phyloP scores from a whole-genome alignment of 2,888 invertebrate species.

The Agrochola lychnidis region DNA sequence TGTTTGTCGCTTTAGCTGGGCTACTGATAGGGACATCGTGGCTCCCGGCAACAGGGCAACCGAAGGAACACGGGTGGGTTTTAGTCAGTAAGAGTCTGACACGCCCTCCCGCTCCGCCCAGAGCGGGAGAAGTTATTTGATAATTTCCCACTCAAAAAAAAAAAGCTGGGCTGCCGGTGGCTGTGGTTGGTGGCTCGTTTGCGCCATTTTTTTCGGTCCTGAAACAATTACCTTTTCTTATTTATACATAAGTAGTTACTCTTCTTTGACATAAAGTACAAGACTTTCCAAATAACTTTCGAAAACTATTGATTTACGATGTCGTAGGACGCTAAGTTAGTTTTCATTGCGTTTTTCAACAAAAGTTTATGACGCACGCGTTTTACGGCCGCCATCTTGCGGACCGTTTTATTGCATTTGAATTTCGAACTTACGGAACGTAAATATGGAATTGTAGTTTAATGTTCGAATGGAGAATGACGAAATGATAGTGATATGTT shows the following conservation, averaged over 20 bases:
- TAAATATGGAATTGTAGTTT: conserved; percentile 48
- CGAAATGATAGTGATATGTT: conserved; percentile 12
- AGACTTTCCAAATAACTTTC: conserved; percentile 47
- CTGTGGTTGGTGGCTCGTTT: too few species aligned
- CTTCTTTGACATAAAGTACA: conserved; percentile 14
- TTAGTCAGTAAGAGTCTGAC: too few species aligned
- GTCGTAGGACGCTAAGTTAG: conserved; percentile 55
- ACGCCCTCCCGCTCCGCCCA: too few species aligned
- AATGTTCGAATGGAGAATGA: conserved; percentile 29
- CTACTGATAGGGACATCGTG: too few species aligned
- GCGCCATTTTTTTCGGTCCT: neutral
- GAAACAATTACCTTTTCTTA: conserved; percentile 16
- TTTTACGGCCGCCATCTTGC: conserved; percentile 58
- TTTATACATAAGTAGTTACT: conserved; percentile 18
- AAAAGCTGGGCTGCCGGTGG: too few species aligned
- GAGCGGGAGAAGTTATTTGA: too few species aligned
- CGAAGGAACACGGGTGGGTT: too few species aligned
- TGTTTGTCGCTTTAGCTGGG: too few species aligned
- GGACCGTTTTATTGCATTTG: conserved; percentile 56
- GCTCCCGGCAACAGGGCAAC: too few species aligned
- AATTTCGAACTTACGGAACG: conserved; percentile 53
- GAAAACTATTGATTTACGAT: conserved; percentile 63
- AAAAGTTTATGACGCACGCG: conserved; percentile 60
- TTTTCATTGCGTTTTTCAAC: conserved; percentile 64
- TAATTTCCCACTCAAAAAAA: too few species aligned